These are phyloP conservation scores for Rhyzopertha dominica DNA, from an alignment of 1,140 invertebrate genomes.

Conservation along the genomic window DNA sequence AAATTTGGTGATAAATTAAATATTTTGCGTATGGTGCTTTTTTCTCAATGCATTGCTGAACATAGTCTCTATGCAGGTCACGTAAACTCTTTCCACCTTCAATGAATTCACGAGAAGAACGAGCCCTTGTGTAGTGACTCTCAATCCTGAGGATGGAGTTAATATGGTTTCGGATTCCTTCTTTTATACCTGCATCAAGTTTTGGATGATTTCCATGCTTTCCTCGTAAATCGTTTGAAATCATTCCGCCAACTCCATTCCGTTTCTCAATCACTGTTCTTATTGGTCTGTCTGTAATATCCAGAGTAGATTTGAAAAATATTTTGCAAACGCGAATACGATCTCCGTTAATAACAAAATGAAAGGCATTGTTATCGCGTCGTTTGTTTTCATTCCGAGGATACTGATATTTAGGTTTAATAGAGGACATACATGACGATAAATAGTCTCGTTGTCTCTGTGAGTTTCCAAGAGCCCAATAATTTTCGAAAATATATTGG, in stretches of 20 bases:
- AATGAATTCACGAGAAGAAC: conserved; percentile 24
- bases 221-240: too few species aligned
- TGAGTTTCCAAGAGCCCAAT: conserved; percentile 14
- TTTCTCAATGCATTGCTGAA: too few species aligned
- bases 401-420: conserved; percentile 11
- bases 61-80: conserved; percentile 26
- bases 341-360: conserved; percentile 3
- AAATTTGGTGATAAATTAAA: too few species aligned
- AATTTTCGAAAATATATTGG: conserved; percentile 13
- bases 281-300: conserved; percentile 11
- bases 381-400: conserved; percentile 2
- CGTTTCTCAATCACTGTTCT: conserved; percentile 13
- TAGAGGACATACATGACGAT: conserved; percentile 7
- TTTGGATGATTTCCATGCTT: too few species aligned
- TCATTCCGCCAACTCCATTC: too few species aligned
- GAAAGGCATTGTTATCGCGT: conserved; percentile 11
- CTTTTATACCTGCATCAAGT: conserved; percentile 17
- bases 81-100: conserved; percentile 25
- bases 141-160: conserved; percentile 16
- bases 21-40: too few species aligned
- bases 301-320: conserved; percentile 14
- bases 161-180: conserved; percentile 16
- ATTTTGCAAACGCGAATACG: conserved; percentile 16
- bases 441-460: conserved; percentile 18
- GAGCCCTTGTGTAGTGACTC: conserved; percentile 21